These are phyloP conservation scores for Gonatopus flavifemur DNA, from an alignment of 1,140 invertebrate species.

Conservation along the genomic window DNA sequence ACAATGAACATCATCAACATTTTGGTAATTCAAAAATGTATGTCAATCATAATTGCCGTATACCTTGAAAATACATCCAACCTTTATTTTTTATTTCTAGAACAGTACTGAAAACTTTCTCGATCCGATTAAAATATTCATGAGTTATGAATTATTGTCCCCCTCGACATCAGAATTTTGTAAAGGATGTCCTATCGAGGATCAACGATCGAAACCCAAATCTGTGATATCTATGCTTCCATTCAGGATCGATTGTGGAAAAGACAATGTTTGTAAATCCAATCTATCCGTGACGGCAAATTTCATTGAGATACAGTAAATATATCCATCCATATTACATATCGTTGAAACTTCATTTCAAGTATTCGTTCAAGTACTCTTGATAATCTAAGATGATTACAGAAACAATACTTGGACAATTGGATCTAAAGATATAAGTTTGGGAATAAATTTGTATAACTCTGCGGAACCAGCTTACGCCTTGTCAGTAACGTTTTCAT, in stretches of 20 bases:
- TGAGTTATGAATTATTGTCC: conserved; percentile 26
- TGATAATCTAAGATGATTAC: no score
- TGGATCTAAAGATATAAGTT: conserved; percentile 43
- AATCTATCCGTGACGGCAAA: conserved; percentile 37
- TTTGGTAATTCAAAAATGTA: no score
- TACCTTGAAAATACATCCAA: no score
- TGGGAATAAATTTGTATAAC: conserved; percentile 44
- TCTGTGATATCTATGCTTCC: conserved; percentile 32
- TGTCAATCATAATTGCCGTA: no score
- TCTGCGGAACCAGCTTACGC: conserved; percentile 49
- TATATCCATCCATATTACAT: no score
- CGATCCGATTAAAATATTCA: conserved; percentile 36
- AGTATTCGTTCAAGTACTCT: no score
- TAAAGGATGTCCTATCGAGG: conserved; percentile 30
- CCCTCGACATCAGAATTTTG: conserved; percentile 12
- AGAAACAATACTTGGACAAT: conserved; percentile 42
- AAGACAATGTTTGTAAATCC: conserved; percentile 49
- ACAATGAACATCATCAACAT: no score
- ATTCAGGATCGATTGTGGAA: conserved; percentile 50
- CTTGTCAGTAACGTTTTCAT: conserved; percentile 29
- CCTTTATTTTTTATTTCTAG: no score
- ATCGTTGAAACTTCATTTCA: no score
- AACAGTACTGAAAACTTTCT: conserved; percentile 28
- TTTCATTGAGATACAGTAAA: conserved; percentile 22
- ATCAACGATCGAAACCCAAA: conserved; percentile 9